phyloP scores from a whole-genome alignment of 2,888 invertebrate species.

The Nasonia oneida region DNA sequence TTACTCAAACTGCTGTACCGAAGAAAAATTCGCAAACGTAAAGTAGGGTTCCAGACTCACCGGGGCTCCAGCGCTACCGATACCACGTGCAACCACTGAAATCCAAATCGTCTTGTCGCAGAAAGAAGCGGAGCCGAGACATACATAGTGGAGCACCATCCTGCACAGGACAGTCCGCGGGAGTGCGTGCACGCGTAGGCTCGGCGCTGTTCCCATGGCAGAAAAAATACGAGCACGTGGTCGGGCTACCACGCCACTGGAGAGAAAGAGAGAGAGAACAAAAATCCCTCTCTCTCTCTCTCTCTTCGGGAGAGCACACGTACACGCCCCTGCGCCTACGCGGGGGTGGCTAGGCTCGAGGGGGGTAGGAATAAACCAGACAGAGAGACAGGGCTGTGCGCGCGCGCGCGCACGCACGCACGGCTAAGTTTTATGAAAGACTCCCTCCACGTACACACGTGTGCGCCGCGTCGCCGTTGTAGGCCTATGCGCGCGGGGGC shows the following conservation, averaged over 20 bases:
- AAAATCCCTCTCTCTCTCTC: constrained; percentile 42
- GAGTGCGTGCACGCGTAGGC: background rate
- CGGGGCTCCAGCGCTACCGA: background rate
- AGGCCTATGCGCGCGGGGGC: constrained; percentile 68
- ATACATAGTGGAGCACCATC: too few relatives aligned
- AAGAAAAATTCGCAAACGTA: too few relatives aligned
- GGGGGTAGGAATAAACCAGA: constrained; percentile 15
- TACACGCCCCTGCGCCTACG: constrained; percentile 45
- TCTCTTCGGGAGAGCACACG: background rate
- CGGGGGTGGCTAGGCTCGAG: constrained; percentile 13
- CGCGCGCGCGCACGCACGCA: constrained; percentile 24
- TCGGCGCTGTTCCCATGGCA: background rate
- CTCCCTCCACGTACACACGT: constrained; percentile 34
- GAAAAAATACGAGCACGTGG: constrained; percentile 36
- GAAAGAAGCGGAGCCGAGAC: background rate
- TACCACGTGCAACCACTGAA: background rate
- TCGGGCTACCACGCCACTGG: background rate
- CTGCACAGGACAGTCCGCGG: too few relatives aligned
- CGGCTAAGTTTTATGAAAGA: constrained; percentile 53
- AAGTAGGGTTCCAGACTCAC: too few relatives aligned
- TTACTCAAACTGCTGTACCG: too few relatives aligned
- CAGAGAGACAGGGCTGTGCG: constrained; percentile 5
- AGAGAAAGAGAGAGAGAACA: constrained; percentile 23
- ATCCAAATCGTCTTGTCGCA: background rate
- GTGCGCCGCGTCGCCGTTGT: constrained; percentile 29